Evolutionary conservation across 2,888 invertebrate genomes (phyloP).

Genomic region (Cryptocephalus primarius): DNA sequence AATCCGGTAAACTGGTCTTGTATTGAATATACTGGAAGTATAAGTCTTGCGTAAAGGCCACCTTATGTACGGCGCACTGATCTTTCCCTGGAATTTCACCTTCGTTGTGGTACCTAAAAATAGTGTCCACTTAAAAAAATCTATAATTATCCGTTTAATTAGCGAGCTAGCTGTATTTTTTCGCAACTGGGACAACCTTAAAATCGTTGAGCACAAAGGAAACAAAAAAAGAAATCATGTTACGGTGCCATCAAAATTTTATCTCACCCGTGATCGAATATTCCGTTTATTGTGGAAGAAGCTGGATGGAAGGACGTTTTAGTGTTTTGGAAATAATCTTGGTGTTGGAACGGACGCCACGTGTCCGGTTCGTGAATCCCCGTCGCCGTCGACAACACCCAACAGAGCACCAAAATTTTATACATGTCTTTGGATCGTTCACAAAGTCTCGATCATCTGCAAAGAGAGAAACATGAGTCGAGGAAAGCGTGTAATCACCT

Average conservation of each 20-base stretch:
- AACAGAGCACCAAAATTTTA: conserved; percentile 12
- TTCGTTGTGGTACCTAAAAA: conserved; percentile 3
- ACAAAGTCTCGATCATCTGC: conserved; percentile 2
- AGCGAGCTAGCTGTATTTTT: background rate
- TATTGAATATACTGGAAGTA: conserved; percentile 65
- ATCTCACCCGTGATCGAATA: conserved; percentile 6
- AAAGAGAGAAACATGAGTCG: no score
- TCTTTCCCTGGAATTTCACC: conserved; percentile 25
- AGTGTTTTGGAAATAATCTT: background rate
- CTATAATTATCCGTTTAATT: no score
- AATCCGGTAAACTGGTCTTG: conserved; percentile 56
- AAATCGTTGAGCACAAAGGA: background rate
- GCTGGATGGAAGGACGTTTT: conserved; percentile 13
- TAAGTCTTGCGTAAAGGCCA: conserved; percentile 46
- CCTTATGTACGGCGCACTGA: conserved; percentile 45
- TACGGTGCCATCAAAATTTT: no score
- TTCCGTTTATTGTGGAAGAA: conserved; percentile 6
- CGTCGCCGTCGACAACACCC: conserved; percentile 28
- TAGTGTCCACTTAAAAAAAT: no score
- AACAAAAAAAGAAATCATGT: no score
- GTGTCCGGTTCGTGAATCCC: conserved; percentile 33
- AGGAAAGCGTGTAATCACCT: no score
- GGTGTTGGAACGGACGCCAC: conserved; percentile 44
- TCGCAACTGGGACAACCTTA: background rate
- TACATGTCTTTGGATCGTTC: conserved; percentile 11